Evolutionary conservation across 2,797 vertebrate species (phyloP).

Genomic region (Forpus xanthops): DNA sequence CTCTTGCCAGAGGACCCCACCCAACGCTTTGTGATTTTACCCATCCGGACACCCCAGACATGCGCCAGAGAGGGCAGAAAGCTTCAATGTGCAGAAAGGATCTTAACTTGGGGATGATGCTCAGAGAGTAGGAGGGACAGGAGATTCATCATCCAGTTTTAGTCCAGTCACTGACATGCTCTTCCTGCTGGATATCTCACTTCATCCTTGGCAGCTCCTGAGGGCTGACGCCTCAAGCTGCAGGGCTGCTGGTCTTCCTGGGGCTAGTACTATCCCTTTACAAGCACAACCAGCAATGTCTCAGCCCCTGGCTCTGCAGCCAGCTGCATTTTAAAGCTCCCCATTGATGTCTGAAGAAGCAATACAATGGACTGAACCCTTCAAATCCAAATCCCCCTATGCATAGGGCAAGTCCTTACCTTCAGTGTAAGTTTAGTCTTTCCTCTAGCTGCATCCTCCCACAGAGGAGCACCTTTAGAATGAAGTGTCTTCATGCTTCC

Average conservation of each 20-base stretch:
- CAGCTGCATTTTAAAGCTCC: neutral
- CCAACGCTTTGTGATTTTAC: neutral
- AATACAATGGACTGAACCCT: neutral
- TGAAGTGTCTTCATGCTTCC: neutral
- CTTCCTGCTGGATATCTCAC: neutral
- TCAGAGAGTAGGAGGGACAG: neutral
- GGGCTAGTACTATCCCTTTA: neutral
- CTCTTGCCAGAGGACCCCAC: neutral
- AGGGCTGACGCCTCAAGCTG: accelerated
- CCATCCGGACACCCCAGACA: neutral
- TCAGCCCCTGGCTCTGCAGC: neutral
- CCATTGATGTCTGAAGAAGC: neutral
- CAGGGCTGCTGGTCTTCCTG: neutral
- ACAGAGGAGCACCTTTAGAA: neutral
- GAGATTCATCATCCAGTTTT: neutral
- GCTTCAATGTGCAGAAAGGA: neutral
- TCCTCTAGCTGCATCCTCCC: neutral
- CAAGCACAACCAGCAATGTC: accelerated
- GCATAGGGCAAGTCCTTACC: neutral
- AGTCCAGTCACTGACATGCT: accelerated
- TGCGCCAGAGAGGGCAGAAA: accelerated
- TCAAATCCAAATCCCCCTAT: neutral
- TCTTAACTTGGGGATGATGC: accelerated
- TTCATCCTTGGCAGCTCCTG: neutral
- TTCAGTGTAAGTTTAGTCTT: neutral